Conservation (phyloP, 2,797 vertebrate species). For the Macroramphosus scolopax region DNA sequence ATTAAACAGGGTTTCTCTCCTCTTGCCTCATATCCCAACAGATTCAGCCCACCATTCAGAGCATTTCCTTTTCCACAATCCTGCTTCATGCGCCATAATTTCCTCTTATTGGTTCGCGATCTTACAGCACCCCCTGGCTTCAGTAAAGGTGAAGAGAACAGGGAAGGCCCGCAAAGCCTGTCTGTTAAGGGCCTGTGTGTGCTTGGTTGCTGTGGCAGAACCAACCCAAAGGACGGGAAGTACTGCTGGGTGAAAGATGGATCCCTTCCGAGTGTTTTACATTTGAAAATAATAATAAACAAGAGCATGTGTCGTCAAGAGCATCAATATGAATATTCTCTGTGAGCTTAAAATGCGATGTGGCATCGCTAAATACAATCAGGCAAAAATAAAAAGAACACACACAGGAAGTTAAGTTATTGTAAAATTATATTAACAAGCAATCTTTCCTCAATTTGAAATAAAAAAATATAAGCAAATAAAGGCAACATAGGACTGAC, state of each 20-base stretch:
- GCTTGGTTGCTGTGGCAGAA: neutral
- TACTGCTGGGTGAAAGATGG: no score
- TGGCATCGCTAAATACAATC: neutral
- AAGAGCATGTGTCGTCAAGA: no score
- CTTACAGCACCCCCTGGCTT: slow-evolving; percentile 13
- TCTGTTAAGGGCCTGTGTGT: slow-evolving; percentile 27
- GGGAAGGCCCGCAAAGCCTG: neutral
- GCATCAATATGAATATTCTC: neutral
- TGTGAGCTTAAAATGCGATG: neutral
- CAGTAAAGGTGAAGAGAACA: slow-evolving; percentile 6
- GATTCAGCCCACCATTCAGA: no score
- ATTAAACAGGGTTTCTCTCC: no score
- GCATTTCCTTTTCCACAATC: no score
- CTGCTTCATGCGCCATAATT: no score
- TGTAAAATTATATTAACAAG: slow-evolving; percentile 86
- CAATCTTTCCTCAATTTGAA: slow-evolving; percentile 82
- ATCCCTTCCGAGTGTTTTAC: no score
- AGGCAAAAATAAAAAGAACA: slow-evolving; percentile 32
- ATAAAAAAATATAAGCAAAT: slow-evolving; percentile 79
- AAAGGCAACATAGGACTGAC: slow-evolving; percentile 79
- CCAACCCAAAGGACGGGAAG: no score
- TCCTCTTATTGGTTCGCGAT: no score
- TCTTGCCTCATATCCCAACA: no score
- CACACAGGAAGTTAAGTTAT: slow-evolving; percentile 79
- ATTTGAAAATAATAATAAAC: no score